A percentile compares a stretch with the other conserved stretches of the same genome.
phyloP scores from a whole-genome alignment of 2,113 vertebrate species.

The Chaenogobius annularis region DNA sequence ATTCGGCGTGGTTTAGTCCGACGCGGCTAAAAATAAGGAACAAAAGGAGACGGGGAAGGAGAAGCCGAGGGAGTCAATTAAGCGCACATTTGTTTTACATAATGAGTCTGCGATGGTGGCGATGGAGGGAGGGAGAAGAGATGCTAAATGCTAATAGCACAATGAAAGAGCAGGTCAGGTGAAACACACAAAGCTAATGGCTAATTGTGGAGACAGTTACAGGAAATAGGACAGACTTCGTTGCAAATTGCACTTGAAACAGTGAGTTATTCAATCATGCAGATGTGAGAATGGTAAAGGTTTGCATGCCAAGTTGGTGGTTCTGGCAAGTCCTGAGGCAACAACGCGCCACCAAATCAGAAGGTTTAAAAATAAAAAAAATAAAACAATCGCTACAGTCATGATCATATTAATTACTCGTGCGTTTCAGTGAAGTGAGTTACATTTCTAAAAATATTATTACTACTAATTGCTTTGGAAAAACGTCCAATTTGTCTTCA shows the following conservation, averaged over 20 bases:
- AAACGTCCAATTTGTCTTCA: too few species aligned
- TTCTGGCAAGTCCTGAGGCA: too few species aligned
- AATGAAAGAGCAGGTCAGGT: conserved; percentile 8
- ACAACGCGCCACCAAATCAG: too few species aligned
- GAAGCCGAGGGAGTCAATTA: conserved; percentile 28
- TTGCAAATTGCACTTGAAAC: neutral
- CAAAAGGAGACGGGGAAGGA: neutral
- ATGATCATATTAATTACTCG: too few species aligned
- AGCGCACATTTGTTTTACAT: conserved; percentile 30
- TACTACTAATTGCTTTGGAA: too few species aligned
- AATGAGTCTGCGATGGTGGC: conserved; percentile 24
- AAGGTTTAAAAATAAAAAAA: too few species aligned
- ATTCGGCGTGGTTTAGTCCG: conserved; percentile 16
- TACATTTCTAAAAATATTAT: too few species aligned
- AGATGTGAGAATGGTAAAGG: neutral
- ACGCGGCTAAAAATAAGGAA: neutral
- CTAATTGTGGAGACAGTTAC: conserved; percentile 1
- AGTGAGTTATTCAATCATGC: neutral
- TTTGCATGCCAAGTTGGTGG: neutral
- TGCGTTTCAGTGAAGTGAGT: too few species aligned
- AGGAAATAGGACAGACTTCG: neutral
- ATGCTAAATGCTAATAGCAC: conserved; percentile 12
- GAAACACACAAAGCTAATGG: conserved; percentile 10
- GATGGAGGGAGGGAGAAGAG: neutral
- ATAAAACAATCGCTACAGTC: too few species aligned